These are phyloP conservation scores for Microplitis deprimator DNA, from an alignment of 2,888 invertebrate genomes.

Conservation along the genomic window DNA sequence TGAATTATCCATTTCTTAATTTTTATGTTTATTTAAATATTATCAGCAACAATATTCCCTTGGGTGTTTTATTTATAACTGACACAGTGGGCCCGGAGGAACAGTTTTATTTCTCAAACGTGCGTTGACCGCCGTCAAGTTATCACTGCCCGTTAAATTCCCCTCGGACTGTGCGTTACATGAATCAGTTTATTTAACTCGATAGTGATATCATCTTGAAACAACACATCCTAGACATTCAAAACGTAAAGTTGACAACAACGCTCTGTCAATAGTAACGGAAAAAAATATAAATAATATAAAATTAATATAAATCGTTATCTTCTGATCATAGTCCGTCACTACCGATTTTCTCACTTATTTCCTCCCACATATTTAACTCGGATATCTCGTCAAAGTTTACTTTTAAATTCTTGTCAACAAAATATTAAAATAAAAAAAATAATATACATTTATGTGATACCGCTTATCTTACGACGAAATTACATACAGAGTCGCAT, in stretches of 20 bases:
- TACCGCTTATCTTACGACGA: not conserved
- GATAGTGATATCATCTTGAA: conserved; percentile 38
- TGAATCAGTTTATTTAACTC: conserved; percentile 30
- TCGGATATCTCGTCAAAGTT: not conserved
- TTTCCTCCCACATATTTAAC: not conserved
- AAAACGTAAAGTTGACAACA: not conserved
- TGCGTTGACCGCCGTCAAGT: conserved; percentile 2
- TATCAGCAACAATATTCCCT: not conserved
- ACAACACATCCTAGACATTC: not conserved
- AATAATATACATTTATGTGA: not conserved
- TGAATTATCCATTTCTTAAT: conserved; percentile 48
- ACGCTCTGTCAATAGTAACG: not conserved
- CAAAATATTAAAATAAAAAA: conserved; percentile 4
- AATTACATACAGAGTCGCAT: conserved; percentile 1
- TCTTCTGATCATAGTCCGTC: conserved; percentile 14
- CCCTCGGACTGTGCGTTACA: conserved; percentile 14
- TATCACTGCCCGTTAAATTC: conserved; percentile 27
- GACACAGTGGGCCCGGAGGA: not conserved
- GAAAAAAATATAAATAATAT: not conserved
- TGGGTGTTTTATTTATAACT: not conserved
- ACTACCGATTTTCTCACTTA: not conserved
- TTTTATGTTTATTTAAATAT: not conserved
- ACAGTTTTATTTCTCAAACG: not conserved
- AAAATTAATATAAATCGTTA: conserved; percentile 1
- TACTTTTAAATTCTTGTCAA: not conserved